Evolutionary conservation across 1,140 invertebrate species (phyloP).

Genomic region (Dendrolimus punctatus): DNA sequence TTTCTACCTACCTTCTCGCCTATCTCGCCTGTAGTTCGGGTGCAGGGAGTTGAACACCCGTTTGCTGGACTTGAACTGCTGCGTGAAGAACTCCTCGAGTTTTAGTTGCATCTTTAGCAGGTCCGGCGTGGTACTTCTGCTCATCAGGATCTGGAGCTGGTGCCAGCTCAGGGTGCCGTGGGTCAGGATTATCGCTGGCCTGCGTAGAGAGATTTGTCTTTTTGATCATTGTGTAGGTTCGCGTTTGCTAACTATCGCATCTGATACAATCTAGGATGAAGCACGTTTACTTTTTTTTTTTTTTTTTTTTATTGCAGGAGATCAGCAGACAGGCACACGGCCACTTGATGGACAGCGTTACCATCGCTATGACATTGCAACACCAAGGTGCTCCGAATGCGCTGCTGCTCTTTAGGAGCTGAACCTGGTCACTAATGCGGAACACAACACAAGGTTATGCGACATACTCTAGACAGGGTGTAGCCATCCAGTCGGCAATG

Average conservation of each 20-base stretch:
- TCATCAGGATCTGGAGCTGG: conserved; percentile 96
- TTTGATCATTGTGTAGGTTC: not conserved
- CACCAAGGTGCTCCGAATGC: too few relatives aligned
- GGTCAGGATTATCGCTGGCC: conserved; percentile 93
- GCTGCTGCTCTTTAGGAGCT: too few relatives aligned
- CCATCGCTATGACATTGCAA: too few relatives aligned
- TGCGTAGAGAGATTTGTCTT: conserved; percentile 30
- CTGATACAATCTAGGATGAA: too few relatives aligned
- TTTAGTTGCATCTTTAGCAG: conserved; percentile 97
- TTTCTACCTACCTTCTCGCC: conserved; percentile 63
- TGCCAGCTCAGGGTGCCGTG: conserved; percentile 96
- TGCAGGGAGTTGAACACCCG: conserved; percentile 88
- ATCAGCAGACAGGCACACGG: too few relatives aligned
- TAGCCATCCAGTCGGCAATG: too few relatives aligned
- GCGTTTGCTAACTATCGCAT: not conserved
- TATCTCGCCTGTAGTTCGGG: conserved; percentile 42
- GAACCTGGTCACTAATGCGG: too few relatives aligned
- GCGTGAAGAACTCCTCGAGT: conserved; percentile 96
- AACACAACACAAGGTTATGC: too few relatives aligned
- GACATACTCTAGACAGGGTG: too few relatives aligned
- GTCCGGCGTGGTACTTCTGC: conserved; percentile 96
- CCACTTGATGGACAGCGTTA: too few relatives aligned
- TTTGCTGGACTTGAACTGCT: conserved; percentile 95
- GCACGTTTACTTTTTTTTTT: too few relatives aligned
- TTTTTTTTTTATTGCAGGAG: too few relatives aligned